Base-by-base conservation (phyloP, 2,113 vertebrate genomes). In the Sebastes fasciatus region DNA sequence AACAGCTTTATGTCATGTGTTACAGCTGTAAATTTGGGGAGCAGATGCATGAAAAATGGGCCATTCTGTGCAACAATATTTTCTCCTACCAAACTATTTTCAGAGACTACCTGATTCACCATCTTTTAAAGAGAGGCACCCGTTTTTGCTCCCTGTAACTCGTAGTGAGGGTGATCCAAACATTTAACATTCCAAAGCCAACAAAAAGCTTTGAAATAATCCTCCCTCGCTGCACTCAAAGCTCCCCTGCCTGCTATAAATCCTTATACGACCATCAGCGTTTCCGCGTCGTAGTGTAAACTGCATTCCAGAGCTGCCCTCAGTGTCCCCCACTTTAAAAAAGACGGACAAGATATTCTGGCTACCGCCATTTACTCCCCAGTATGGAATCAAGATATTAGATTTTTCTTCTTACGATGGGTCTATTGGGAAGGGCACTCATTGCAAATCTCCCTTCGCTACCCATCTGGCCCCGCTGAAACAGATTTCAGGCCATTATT, bases 261-360 rank as follows among this genome's bases (percentile, higher is more conserved):
- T 90, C 87, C 87, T 88, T 82, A 83, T 81, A 89, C 90, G 83
- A 86, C 76, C 88, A 85, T 83, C 84, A 77, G 69, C 7, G 26
- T 48, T 87, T 82, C 86, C 43, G 46, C 61, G 64, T 83, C 42
- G 0, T 66, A 72, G 79, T 23, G 49, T 74, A 86, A 88, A 89
- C 87, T 46, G 76, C 78, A 88, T 88, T 85, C 86, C 87, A 83
- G 66, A 0, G n/a, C 80, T 85, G 77, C 66, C 76, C 81, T 86
- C 57, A 0, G 51, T 57, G 80, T 89, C 82, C 83, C 83, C 12
- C 61, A 42, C 55, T 81, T 88, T 57, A 57, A 85, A 81, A 34
- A 84, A 81, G 60, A 75, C 0, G 1, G 65, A 81, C 69, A 82
- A 89, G 84, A 87, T 75, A 71, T 70, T 43, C 79, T 45, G 1